Percentiles rank a stretch among this genome's conserved stretches.
Conservation (phyloP, 30 jellyfish, hydroid and myxozoan genomes). For the Turritopsis dohrnii region DNA sequence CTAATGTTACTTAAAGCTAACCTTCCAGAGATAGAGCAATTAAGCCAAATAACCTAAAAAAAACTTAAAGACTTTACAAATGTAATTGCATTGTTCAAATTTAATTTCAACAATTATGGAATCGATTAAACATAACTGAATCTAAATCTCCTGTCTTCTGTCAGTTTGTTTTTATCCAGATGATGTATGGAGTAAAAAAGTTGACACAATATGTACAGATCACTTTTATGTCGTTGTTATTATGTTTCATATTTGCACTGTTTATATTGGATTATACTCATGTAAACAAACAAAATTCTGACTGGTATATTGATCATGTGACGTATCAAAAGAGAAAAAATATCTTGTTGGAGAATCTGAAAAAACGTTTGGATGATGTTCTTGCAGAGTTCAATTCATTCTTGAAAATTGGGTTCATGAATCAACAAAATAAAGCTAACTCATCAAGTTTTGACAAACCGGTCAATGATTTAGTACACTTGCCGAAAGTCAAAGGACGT, state of each 20-base stretch:
- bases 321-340: background rate
- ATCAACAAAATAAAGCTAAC: background rate
- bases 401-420: background rate
- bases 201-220: background rate
- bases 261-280: background rate
- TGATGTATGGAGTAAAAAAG: background rate
- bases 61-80: too few relatives aligned
- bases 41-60: too few relatives aligned
- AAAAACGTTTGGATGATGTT: background rate
- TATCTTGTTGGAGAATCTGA: background rate
- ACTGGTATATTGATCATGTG: background rate
- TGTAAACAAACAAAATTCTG: background rate
- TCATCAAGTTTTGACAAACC: background rate
- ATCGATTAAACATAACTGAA: too few relatives aligned
- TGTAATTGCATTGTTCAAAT: too few relatives aligned
- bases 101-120: too few relatives aligned
- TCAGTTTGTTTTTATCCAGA: background rate
- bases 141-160: too few relatives aligned
- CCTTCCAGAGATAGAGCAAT: too few relatives aligned
- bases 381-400: background rate
- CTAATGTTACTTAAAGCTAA: too few relatives aligned
- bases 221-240: background rate
- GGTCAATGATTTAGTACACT: background rate
- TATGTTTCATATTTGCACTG: background rate
- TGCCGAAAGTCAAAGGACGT: background rate